These are phyloP conservation scores for Salvelinus namaycush DNA, from an alignment of 2,113 vertebrate species.

Conservation along the genomic window DNA sequence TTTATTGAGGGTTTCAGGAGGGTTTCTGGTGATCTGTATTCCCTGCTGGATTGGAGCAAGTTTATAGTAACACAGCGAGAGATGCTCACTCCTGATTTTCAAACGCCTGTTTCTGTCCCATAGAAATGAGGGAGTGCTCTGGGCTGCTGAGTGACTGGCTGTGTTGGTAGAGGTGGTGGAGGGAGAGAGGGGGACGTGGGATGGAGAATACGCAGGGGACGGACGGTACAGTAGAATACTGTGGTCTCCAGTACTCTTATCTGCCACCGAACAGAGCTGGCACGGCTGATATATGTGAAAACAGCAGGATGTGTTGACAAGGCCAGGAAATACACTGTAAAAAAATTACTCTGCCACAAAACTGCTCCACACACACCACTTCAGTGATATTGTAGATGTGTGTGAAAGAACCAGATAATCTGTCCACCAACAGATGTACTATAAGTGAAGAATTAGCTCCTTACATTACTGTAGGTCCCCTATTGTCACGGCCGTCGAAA, in stretches of 20 bases:
- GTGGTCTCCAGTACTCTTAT: constrained; percentile 33
- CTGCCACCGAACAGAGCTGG: constrained; percentile 36
- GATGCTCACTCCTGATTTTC: constrained; percentile 40
- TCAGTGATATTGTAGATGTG: constrained; percentile 7
- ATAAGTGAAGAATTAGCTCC: no score
- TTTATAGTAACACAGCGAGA: constrained; percentile 30
- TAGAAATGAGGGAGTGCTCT: constrained; percentile 42
- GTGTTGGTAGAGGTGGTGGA: constrained; percentile 10
- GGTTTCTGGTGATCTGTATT: not conserved
- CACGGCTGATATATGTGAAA: constrained; percentile 41
- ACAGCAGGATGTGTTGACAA: constrained; percentile 25
- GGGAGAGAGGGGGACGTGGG: constrained; percentile 29
- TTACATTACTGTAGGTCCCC: no score
- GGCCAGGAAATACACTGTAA: constrained; percentile 33
- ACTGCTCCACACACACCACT: not conserved
- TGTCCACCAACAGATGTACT: not conserved
- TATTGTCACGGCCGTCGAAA: no score
- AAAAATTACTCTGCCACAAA: constrained; percentile 22
- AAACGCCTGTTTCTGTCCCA: constrained; percentile 51
- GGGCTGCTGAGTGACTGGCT: constrained; percentile 39
- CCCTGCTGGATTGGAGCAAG: not conserved
- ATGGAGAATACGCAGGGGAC: constrained; percentile 16
- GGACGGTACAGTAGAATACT: constrained; percentile 15
- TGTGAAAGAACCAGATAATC: not conserved
- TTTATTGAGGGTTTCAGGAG: not conserved